Evolutionary conservation across 2,888 invertebrate genomes (phyloP), one percentile per base, ranked within the genome.

Genomic region (Drosophila melanosoma): DNA sequence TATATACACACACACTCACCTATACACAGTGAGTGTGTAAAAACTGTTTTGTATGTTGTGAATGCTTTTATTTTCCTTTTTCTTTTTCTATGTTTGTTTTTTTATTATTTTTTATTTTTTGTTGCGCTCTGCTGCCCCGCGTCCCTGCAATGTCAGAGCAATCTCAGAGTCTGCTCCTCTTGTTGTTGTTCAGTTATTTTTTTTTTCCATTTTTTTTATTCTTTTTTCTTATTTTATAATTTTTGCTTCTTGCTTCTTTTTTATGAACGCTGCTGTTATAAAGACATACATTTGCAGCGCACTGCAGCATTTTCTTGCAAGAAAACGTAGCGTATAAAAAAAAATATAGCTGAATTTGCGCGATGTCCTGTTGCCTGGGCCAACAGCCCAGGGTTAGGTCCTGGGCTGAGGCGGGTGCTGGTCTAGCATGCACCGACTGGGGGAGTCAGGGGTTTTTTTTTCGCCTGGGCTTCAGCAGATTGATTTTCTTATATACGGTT

Each of bases 401-500:
- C 26, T 59, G 45, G 40, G 38, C 12, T 40, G 23, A 29, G 29
- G 29, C 5, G 20, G 36, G 29, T n/a, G 36, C n/a, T 32, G 62
- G 26, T 57, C 49, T 57, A 60, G 66, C 45, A 36, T 42, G 57
- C 49, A 51, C 40, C 3, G 56, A 35, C 26, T 38, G 29, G 45
- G 33, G 26, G 61, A 8, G 23, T 8, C 54, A 58, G 36, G 60
- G 59, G 42, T 42, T 0, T 32, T 51, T 38, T 15, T 60, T 69
- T 54, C 51, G 42, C 66, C 65, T 42, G 70, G 70, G 70, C 54
- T 66, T 59, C 61, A 68, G 56, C 71, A 89, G 91, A 91, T 92
- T 92, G 91, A 91, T 91, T 92, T 91, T 89, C 89, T 88, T 91
- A 88, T 90, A 86, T 91, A 90, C 83, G 89, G 77, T 83, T 83